Base-by-base conservation (phyloP, 2,113 vertebrate species). In the Amia ocellicauda region DNA sequence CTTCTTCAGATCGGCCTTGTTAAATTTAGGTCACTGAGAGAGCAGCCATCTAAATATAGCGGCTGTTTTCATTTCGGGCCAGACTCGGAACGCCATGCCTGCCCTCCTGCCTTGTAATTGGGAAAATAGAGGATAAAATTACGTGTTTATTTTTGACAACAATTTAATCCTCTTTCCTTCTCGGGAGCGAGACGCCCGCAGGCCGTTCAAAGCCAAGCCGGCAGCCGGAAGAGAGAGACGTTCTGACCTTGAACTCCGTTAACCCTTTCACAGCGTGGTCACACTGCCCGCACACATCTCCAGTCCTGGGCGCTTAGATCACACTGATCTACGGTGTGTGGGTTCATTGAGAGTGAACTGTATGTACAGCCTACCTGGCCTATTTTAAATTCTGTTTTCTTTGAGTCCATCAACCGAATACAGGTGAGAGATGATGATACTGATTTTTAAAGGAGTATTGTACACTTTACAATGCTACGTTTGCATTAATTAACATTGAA, bases 121-220 rank as follows among this genome's bases (percentile, higher is more conserved):
- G 87, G 85, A 87, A 86, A 89, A 90, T 87, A 88, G 89, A 85
- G 84, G 87, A 81, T 85, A 78, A 91, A 90, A 91, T 91, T 91
- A 90, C 84, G 89, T 91, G 89, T 90, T 91, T 91, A 89, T 89
- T 91, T 91, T 89, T 86, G 84, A 88, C 85, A 87, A 91, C 88
- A 89, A 90, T 91, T 90, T 88, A 87, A 88, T 89, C 86, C 90
- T 85, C 86, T 90, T 82, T 83, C 79, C 86, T 84, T 85, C 83
- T 82, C 85, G 55, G 17, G 51, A 19, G 27, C 50, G 79, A 85
- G 80, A 85, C 83, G 78, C 86, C 86, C 84, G 87, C 86, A 81
- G 75, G 82, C 67, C 75, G 52, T 78, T 85, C 76, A 67, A 85
- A 85, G 82, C 85, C 78, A 50, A 62, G 78, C 73, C 73, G 67